Conservation (phyloP, 2,113 vertebrate species). For the Epinephelus lanceolatus region DNA sequence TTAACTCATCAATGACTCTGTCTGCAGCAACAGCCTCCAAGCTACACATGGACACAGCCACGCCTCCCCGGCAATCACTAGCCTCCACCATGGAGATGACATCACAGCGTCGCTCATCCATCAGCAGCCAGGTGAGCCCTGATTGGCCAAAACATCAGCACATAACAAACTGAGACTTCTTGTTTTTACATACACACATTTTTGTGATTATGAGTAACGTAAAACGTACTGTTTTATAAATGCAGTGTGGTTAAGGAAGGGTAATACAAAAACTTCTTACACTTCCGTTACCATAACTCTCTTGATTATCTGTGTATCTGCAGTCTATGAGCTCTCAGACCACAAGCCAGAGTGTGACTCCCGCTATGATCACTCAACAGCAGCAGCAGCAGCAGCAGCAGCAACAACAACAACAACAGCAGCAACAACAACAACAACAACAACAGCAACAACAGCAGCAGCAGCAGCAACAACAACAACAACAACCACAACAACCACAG, state of each 20-base stretch:
- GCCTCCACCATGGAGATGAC: conserved; percentile 88
- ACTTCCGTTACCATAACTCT: background rate
- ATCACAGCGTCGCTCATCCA: conserved; percentile 89
- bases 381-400: conserved; percentile 66
- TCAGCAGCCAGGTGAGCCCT: conserved; percentile 91
- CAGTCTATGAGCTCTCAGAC: conserved; percentile 85
- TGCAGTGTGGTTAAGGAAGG: background rate
- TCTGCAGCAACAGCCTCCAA: conserved; percentile 92
- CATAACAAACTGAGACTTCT: background rate
- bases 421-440: conserved; percentile 53
- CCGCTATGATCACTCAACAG: conserved; percentile 72
- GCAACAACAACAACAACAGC: conserved; percentile 56
- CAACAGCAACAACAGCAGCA: conserved; percentile 66
- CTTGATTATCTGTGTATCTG: conserved; percentile 31
- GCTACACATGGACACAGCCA: conserved; percentile 92
- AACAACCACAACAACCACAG: conserved; percentile 80
- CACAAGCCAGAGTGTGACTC: conserved; percentile 80
- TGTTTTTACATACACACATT: background rate
- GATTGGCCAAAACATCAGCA: background rate
- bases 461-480: conserved; percentile 37
- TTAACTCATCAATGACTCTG: conserved; percentile 15
- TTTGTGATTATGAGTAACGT: background rate
- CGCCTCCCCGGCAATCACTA: conserved; percentile 90
- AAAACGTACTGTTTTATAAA: background rate
- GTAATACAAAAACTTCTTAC: background rate